These are phyloP conservation scores for Orbicella faveolata DNA, from an alignment of 64 coral and sea anemone genomes.

Conservation along the genomic window DNA sequence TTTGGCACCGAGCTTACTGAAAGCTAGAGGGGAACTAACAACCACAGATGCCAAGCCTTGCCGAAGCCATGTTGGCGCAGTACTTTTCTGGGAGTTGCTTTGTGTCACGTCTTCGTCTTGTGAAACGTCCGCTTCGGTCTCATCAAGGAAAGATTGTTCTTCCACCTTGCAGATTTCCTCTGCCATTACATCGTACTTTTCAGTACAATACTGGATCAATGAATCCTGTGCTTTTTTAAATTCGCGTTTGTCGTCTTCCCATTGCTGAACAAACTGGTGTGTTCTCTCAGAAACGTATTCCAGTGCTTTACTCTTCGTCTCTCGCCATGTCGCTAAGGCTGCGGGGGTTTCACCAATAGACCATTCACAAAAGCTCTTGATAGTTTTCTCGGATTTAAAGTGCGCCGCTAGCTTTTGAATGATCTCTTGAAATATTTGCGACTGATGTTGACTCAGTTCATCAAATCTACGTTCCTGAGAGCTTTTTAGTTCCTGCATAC, in stretches of 20 bases:
- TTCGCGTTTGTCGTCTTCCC: not conserved
- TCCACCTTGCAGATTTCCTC: not conserved
- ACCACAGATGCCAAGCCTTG: too few relatives aligned
- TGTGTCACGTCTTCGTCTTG: too few relatives aligned
- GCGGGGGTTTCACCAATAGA: not conserved
- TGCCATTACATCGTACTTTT: slow-evolving; percentile 12
- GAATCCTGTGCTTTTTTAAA: not conserved
- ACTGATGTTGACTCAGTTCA: slow-evolving; percentile 4
- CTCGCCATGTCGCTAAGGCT: not conserved
- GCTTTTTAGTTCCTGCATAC: too few relatives aligned
- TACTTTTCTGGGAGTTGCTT: too few relatives aligned
- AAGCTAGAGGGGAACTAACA: too few relatives aligned
- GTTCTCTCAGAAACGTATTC: too few relatives aligned
- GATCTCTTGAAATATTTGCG: not conserved
- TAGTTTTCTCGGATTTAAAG: not conserved
- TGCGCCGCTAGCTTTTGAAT: not conserved
- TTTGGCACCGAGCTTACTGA: too few relatives aligned
- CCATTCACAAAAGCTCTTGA: not conserved
- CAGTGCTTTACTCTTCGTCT: not conserved
- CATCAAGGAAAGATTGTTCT: too few relatives aligned
- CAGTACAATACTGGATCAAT: not conserved
- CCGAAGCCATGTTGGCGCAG: too few relatives aligned
- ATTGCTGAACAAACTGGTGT: not conserved
- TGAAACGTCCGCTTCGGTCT: too few relatives aligned
- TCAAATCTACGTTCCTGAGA: too few relatives aligned